Evolutionary conservation across 2,113 vertebrate species (phyloP).

Genomic region (Brachypteracias leptosomus): DNA sequence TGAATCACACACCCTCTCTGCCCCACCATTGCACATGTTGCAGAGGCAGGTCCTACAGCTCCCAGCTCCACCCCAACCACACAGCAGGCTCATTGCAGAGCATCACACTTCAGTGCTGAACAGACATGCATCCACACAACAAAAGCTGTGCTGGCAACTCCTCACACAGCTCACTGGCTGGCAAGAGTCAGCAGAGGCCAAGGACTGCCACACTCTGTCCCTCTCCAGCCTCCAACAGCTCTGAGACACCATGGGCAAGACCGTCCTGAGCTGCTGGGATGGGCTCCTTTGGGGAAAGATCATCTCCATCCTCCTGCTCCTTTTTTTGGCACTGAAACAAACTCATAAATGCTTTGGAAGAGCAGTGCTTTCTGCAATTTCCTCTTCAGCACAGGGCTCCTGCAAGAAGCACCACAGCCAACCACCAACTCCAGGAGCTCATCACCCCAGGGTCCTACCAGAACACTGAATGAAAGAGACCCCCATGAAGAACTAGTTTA

Average conservation of each 20-base stretch:
- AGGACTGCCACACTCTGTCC: not conserved
- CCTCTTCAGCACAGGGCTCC: not conserved
- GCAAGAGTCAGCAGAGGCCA: not conserved
- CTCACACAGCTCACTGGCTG: not conserved
- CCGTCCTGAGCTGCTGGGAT: not conserved
- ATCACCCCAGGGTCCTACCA: not conserved
- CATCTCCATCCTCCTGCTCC: not conserved
- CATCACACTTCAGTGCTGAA: too few species aligned
- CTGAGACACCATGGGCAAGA: not conserved
- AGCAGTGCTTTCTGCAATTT: not conserved
- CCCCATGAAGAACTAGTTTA: accelerated
- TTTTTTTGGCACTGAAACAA: not conserved
- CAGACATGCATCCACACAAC: accelerated
- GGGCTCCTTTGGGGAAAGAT: not conserved
- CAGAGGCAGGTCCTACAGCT: not conserved
- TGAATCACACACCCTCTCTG: not conserved
- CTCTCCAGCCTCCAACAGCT: not conserved
- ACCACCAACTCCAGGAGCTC: not conserved
- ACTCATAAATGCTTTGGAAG: not conserved
- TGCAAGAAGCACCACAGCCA: not conserved
- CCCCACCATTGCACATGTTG: accelerated
- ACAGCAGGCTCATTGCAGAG: accelerated
- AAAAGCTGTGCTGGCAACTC: not conserved
- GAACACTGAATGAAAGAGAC: not conserved
- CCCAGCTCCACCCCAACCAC: not conserved